A percentile compares a stretch with the other conserved stretches of the same genome.
phyloP scores from a whole-genome alignment of 2,113 vertebrate genomes.

The Tretioscincus oriximinensis region DNA sequence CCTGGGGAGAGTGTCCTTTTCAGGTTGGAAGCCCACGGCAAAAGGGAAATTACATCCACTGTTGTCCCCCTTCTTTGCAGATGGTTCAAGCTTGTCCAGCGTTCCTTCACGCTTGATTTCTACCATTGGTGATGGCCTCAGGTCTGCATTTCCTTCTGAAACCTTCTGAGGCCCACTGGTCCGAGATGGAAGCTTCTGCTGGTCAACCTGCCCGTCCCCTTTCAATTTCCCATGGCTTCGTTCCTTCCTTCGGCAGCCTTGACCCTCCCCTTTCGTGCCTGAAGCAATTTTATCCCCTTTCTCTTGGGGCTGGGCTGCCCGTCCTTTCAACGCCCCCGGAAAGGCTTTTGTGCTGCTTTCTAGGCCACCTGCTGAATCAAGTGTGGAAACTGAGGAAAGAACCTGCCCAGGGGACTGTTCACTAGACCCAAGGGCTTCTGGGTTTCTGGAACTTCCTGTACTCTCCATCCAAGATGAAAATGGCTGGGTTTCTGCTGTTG shows the following conservation, averaged over 20 bases:
- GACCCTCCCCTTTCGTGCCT: conserved; percentile 16
- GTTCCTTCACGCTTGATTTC: not conserved
- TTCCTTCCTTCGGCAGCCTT: not conserved
- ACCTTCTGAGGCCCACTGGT: not conserved
- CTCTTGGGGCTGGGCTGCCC: not conserved
- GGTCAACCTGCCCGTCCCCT: not conserved
- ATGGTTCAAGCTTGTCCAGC: accelerated
- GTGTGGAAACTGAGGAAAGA: not conserved
- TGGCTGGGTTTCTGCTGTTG: accelerated
- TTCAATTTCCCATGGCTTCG: not conserved
- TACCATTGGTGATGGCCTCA: not conserved
- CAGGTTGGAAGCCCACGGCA: accelerated
- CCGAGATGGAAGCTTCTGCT: accelerated
- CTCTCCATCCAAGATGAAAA: not conserved
- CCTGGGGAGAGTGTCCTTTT: not conserved
- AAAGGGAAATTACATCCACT: not conserved
- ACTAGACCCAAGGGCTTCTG: not conserved
- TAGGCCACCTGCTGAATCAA: conserved; percentile 15
- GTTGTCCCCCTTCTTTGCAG: accelerated
- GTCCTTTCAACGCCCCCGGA: accelerated
- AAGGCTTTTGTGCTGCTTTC: conserved; percentile 38
- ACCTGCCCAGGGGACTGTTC: not conserved
- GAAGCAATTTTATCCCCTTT: not conserved
- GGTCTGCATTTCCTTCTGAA: not conserved
- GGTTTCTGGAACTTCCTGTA: accelerated